Conservation (phyloP, 2,797 vertebrate species). For the Anguilla obscura region DNA sequence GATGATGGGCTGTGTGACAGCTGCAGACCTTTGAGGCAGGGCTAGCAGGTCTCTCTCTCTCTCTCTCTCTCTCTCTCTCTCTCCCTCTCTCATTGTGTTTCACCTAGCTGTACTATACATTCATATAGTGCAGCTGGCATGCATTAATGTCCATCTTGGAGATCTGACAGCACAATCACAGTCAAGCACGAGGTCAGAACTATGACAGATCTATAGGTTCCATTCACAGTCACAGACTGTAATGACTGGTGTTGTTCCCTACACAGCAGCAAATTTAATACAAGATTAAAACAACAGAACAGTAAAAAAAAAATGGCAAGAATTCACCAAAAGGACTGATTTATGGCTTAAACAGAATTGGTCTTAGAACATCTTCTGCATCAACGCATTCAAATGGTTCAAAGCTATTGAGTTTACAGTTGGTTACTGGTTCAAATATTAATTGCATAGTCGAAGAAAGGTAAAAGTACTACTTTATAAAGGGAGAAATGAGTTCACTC, state of each 20-base stretch:
- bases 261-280: neutral
- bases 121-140: neutral
- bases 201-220: constrained; percentile 21
- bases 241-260: constrained; percentile 4
- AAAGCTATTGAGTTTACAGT: neutral
- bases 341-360: neutral
- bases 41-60: neutral
- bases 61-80: neutral
- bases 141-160: neutral
- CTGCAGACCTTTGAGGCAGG: neutral
- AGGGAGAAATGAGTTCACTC: too few species aligned
- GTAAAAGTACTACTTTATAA: neutral
- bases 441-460: neutral
- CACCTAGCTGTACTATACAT: neutral
- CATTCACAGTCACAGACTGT: constrained; percentile 10
- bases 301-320: neutral
- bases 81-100: neutral
- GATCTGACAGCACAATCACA: neutral
- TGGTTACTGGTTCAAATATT: neutral
- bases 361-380: neutral
- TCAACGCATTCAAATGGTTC: neutral
- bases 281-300: neutral
- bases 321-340: neutral
- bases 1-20: neutral
- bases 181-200: constrained; percentile 28